Conservation (phyloP, 2,888 invertebrate genomes). For the Chaitophorus viminalis region DNA sequence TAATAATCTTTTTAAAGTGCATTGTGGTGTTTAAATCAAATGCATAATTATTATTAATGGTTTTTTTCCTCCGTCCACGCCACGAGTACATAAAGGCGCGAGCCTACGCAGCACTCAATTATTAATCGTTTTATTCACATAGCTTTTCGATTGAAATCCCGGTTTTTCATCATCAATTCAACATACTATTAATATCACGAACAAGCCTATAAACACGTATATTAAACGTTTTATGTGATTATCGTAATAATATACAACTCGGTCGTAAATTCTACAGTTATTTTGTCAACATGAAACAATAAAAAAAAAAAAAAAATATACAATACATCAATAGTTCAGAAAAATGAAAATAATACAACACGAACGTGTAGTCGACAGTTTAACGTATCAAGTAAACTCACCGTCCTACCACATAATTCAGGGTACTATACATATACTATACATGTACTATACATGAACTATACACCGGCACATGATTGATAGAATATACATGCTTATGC, state of each 20-base stretch:
- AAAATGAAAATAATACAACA: not conserved
- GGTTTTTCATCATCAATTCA: not conserved
- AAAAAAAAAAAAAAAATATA: not conserved
- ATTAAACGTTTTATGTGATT: not conserved
- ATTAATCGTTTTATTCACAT: not conserved
- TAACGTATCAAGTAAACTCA: not conserved
- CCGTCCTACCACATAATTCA: no score
- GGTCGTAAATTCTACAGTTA: not conserved
- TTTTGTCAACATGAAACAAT: not conserved
- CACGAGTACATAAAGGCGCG: no score
- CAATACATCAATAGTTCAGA: not conserved
- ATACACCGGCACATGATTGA: constrained; percentile 13
- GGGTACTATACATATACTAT: not conserved
- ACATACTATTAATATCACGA: not conserved
- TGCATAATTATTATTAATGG: constrained; percentile 14
- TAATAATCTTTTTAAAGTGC: not conserved
- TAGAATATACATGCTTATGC: not conserved
- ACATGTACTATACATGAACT: not conserved
- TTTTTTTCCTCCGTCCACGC: not conserved
- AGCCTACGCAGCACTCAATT: not conserved
- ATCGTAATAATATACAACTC: not conserved
- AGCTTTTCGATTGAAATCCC: not conserved
- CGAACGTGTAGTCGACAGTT: not conserved
- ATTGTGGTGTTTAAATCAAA: not conserved
- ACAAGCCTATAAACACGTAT: not conserved